Base-by-base conservation (phyloP, 2,888 invertebrate genomes). In the Elgonia sp. region DNA sequence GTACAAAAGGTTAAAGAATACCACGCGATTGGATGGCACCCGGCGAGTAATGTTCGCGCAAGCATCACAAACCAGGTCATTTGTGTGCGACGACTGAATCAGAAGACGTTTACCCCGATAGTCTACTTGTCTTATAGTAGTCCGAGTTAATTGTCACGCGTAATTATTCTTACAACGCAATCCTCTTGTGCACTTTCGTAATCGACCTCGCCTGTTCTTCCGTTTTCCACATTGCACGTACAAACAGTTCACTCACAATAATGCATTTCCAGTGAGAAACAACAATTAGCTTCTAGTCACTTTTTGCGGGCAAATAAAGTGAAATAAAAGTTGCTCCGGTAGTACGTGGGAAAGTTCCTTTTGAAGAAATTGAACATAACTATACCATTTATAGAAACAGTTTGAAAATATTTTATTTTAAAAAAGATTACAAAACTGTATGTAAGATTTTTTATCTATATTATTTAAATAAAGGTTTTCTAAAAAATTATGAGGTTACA, bases 1-100 rank as follows among this genome's bases (percentile, higher is more conserved):
- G 89, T 90, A 86, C 70, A 91, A 92, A 92, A 92, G 90, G 90
- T 92, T 91, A 89, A 91, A 89, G 91, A 91, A 91, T 87, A 89
- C 80, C 57, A 55, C 42, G 86, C 75, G 73, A 69, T 70, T 77
- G 77, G 62, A 63, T 53, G 75, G 75, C 72, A 18, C 42, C 20
- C 18, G 21, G 75, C 67, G 37, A 42, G 53, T 37, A 18, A n/a
- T 60, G 37, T n/a, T 21, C 55, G 53, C 67, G 37, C 50, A 53
- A 42, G 10, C 69, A 12, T 46, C 10, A 21, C 37, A 53, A 82
- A 92, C 85, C 91, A 80, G 92, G 91, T 93, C 77, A 69, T 80
- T 81, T 60, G 29, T 84, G 40, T 63, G 55, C 57, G 60, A 18
- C 63, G 10, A 46, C 16, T 29, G 73, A 76, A 77, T 18, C 77